phyloP scores from a whole-genome alignment of 2,113 vertebrate genomes.

The Riparia riparia region DNA sequence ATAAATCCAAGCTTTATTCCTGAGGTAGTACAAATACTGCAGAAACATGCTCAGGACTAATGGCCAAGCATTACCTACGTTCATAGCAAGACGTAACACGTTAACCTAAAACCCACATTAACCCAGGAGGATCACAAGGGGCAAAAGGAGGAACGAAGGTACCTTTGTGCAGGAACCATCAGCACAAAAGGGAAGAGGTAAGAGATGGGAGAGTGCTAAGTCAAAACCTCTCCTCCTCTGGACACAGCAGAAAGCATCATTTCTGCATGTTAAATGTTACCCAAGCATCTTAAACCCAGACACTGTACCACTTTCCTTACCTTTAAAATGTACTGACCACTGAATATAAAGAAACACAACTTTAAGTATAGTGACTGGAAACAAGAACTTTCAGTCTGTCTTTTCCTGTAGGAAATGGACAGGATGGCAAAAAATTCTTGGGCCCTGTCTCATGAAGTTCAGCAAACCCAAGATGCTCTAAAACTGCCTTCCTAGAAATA shows the following conservation, averaged over 20 bases:
- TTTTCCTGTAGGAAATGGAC: not conserved
- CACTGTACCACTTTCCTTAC: not conserved
- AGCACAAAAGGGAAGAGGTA: not conserved
- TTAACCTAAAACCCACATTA: not conserved
- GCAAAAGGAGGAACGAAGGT: not conserved
- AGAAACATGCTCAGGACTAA: not conserved
- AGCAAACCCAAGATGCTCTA: not conserved
- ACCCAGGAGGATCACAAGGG: not conserved
- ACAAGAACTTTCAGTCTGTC: not conserved
- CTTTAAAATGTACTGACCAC: fast-evolving
- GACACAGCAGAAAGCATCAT: not conserved
- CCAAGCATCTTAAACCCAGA: not conserved
- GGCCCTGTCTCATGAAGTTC: not conserved
- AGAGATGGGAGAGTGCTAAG: not conserved
- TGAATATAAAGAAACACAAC: not conserved
- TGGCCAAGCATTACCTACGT: not conserved
- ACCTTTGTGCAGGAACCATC: not conserved
- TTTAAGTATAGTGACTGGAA: not conserved
- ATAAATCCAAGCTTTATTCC: not conserved
- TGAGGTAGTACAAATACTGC: not conserved
- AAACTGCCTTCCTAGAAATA: not conserved
- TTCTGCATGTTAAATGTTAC: not conserved
- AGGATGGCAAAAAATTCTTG: not conserved
- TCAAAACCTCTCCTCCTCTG: not conserved
- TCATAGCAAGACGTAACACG: not conserved